Conservation (phyloP, 2,113 vertebrate genomes). For the Thomomys bottae region DNA sequence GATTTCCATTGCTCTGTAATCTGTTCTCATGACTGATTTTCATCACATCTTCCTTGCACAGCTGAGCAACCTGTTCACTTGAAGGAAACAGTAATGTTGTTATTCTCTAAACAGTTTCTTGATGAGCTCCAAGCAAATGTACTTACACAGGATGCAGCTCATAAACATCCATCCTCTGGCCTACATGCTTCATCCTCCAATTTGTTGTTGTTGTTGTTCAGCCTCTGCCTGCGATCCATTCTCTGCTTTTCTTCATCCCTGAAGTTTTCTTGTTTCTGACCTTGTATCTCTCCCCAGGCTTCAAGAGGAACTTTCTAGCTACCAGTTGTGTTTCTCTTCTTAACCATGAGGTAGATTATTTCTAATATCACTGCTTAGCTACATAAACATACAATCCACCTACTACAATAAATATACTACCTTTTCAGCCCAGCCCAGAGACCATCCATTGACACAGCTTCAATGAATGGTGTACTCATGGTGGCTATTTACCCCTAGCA, state of each 20-base stretch:
- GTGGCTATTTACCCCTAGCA: conserved; percentile 9
- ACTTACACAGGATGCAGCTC: accelerated
- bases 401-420: neutral
- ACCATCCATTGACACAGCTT: neutral
- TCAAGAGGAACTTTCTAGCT: neutral
- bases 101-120: neutral
- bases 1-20: neutral
- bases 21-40: neutral
- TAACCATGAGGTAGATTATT: neutral
- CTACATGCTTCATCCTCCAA: neutral
- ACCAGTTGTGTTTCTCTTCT: neutral
- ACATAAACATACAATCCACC: too few relatives aligned
- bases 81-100: neutral
- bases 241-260: neutral
- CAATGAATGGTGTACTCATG: neutral
- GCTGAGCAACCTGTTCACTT: neutral
- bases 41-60: neutral
- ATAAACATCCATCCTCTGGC: too few relatives aligned
- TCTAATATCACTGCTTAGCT: neutral
- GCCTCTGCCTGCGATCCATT: neutral
- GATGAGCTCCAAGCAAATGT: neutral
- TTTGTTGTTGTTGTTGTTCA: neutral
- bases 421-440: neutral
- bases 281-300: neutral
- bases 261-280: conserved; percentile 1